phyloP scores from a whole-genome alignment of 2,113 vertebrate genomes.

The Parotia lawesii region DNA sequence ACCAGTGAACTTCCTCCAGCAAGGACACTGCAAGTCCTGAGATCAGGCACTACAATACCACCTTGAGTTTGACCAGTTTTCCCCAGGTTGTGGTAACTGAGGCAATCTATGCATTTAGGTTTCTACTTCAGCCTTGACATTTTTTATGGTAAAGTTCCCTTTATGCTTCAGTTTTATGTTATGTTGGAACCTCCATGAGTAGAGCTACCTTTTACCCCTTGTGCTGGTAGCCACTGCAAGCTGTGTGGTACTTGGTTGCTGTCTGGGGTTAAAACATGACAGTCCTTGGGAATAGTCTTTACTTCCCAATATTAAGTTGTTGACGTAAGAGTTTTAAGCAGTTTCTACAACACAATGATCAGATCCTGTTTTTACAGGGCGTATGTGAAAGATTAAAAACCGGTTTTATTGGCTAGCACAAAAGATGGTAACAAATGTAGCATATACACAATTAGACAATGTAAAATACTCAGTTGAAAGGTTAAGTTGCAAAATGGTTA shows the following conservation, averaged over 20 bases:
- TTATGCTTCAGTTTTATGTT: neutral
- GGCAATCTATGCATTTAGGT: neutral
- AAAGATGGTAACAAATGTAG: neutral
- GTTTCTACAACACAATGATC: neutral
- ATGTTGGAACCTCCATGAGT: neutral
- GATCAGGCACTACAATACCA: accelerated
- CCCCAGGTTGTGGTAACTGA: neutral
- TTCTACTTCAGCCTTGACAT: neutral
- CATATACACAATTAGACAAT: neutral
- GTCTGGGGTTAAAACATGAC: neutral
- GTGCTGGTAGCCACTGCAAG: neutral
- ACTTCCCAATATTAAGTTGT: neutral
- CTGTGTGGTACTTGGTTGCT: neutral
- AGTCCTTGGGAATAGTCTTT: neutral
- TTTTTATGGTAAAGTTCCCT: neutral
- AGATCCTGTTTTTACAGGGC: neutral
- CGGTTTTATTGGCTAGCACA: neutral
- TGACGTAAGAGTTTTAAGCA: neutral
- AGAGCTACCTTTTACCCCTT: neutral
- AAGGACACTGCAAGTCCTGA: conserved; percentile 11
- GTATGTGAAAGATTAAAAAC: neutral
- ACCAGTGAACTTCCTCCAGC: neutral
- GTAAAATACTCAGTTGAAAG: neutral
- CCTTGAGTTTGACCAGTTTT: neutral
- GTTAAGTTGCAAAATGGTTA: neutral